Evolutionary conservation across 1,140 invertebrate genomes (phyloP), one percentile per base, ranked within the genome.

Genomic region (Ceratina japonica): DNA sequence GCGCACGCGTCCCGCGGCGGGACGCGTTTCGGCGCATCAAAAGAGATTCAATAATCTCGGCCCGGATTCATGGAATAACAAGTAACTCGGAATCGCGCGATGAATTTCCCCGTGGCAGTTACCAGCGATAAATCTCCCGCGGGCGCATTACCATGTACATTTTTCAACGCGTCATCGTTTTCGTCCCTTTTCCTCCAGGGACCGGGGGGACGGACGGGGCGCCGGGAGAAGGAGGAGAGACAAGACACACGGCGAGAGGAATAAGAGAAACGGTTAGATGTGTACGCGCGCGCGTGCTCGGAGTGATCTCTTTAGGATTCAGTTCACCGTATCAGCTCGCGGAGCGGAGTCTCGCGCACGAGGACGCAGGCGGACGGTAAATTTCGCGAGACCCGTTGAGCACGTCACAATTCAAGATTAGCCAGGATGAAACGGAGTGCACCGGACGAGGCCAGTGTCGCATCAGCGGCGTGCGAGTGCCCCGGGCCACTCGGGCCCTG

Each of bases 391-490:
- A 75, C 54, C 82, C 63, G 74, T 68, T 76, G 86, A 84, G 66
- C 82, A 80, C 81, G 85, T 84, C 73, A 68, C 77, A 79, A 82
- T 76, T 84, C 56, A 71, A 84, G 83, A 85, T 85, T 80, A 79
- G 73, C 62, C 71, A 65, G 54, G 75, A 78, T 69, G 81, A 85
- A 82, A 81, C 63, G 79, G 31, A 71, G 74, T 65, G 77, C 66
- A 64, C 5, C 20, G 66, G 22, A 54, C 65, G 49, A 58, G 69
- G 54, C 22, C 59, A 80, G 66, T 76, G 66, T 58, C 79, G 79
- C 65, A 77, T 80, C 79, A 70, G 65, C 13, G 66, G 56, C 66
- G 31, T 1, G 4, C 75, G 75, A 64, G 51, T 64, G 73, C 74
- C 66, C 74, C 15, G 37, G 54, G 3, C 69, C 63, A 58, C 68